Evolutionary conservation across 2,113 vertebrate species (phyloP), one percentile per base, ranked within the genome.

Genomic region (Solenodon paradoxus): DNA sequence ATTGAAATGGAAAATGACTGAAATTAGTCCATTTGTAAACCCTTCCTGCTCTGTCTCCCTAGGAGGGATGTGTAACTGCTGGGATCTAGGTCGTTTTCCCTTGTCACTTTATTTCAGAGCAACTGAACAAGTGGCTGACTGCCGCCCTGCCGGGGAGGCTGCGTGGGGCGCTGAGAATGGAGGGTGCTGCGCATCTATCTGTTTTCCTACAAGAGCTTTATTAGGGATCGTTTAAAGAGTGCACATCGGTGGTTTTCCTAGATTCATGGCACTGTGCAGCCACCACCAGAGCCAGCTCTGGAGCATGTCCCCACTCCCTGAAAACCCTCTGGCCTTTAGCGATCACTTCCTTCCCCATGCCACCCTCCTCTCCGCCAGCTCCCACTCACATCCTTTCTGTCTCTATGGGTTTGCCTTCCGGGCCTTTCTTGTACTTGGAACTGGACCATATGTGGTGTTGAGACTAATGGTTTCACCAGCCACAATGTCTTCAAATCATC

Each of bases 121-220:
- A 69, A 59, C 19, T 9, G 12, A 22, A 30, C 11, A 6, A 9
- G 1, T 49, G 40, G 35, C 19, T 7, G 4, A 13, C 9, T 2
- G 0, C 9, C 12, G 22, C n/a, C 38, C 10, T 66, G 19, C 40
- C 22, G 6, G 28, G 32, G 26, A 17, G 24, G 11, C 32, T 30
- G 12, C 28, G 0, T 2, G 30, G 2, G 30, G 55, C 9, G 30
- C 66, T 30, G n/a, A 11, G 5, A 16, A 3, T 0, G 1, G 53
- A 30, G 35, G 11, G 17, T 1, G 42, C 32, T 42, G 13, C 0
- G 2, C 7, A 17, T 15, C 0, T 0, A 1, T 10, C 7, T 3
- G 61, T 51, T 17, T 26, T 35, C 11, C 51, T 1, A 2, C 0
- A 11, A 24, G 0, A 13, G 38, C 38, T 72, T 24, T 22, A 2